Base-by-base conservation (phyloP, 2,797 vertebrate genomes). In the Acrossocheilus fasciatus region DNA sequence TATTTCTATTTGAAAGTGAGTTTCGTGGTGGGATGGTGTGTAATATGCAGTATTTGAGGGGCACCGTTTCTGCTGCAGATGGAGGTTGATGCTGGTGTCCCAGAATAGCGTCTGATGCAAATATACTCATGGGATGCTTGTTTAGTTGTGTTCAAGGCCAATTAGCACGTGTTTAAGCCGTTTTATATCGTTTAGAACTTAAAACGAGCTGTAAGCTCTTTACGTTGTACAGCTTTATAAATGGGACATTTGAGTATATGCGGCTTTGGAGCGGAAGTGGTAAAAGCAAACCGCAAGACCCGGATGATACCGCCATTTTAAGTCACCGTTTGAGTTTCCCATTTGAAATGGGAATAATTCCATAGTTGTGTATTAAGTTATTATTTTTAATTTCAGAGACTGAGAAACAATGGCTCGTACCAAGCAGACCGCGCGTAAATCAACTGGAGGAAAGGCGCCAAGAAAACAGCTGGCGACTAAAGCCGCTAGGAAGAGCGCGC, bases 381-480 rank as follows among this genome's bases (percentile, higher is more conserved):
- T 41, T 78, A 2, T 45, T 1, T 80, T 2, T 2, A 9, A 45
- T 47, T 39, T 0, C 30, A 86, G 81, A 69, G 20, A 57, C 4
- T 90, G 43, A 87, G 4, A 41, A 52, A 82, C 7, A 41, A 91
- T 91, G 90, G 89, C 90, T 82, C 90, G 95, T 93, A 96, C 95
- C 81, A 96, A 97, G 93, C 96, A 96, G 91, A 96, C 96, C 1
- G 96, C 96, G 76, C 95, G 96, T 81, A 97, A 97, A 74, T 97
- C 96, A 59, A 96, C 96, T 0, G 96, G 95, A 54, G 96, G 96
- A 69, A 97, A 97, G 90, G 96, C 96, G 74, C 96, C 96, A 57
- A 95, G 96, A 72, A 97, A 97, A 84, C 96, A 96, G 91, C 92
- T 96, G 92, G 96, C 95, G 57, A 96, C 95, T 0, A 97, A 96